phyloP scores from a whole-genome alignment of 2,113 vertebrate genomes.

The Myanophis thanlyinensis region DNA sequence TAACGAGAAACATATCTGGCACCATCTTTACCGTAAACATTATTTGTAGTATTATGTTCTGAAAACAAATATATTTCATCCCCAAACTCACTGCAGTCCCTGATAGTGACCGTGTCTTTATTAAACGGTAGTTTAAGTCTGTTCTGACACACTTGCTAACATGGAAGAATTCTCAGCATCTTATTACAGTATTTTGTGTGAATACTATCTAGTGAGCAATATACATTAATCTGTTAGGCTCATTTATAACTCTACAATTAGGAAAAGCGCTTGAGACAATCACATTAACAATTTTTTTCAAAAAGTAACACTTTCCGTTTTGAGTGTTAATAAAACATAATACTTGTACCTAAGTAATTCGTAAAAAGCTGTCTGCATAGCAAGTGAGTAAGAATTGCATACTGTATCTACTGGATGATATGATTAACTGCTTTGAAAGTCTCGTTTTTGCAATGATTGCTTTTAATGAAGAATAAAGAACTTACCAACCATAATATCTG shows the following conservation, averaged over 20 bases:
- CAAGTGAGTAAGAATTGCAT: not conserved
- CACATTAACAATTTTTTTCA: not conserved
- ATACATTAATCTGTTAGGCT: not conserved
- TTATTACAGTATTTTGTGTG: not conserved
- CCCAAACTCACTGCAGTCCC: not conserved
- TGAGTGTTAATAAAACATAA: not conserved
- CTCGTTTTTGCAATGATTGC: not conserved
- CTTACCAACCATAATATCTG: not conserved
- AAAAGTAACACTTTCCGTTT: not conserved
- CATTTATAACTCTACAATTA: not conserved
- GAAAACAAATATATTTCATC: not conserved
- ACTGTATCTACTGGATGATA: not conserved
- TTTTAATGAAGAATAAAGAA: not conserved
- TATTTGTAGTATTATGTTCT: not conserved
- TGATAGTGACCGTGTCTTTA: not conserved
- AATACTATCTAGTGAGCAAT: not conserved
- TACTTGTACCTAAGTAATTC: not conserved
- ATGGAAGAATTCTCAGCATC: not conserved
- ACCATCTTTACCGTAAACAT: not conserved
- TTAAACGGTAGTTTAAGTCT: not conserved
- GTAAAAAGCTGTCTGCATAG: not conserved
- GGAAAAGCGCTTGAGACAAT: not conserved
- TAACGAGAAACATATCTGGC: not conserved
- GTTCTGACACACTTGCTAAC: not conserved
- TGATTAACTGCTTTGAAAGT: not conserved